Percentiles rank a stretch among this genome's conserved stretches.
Conservation (phyloP, 2,113 vertebrate genomes). For the Pelvicachromis taeniatus region DNA sequence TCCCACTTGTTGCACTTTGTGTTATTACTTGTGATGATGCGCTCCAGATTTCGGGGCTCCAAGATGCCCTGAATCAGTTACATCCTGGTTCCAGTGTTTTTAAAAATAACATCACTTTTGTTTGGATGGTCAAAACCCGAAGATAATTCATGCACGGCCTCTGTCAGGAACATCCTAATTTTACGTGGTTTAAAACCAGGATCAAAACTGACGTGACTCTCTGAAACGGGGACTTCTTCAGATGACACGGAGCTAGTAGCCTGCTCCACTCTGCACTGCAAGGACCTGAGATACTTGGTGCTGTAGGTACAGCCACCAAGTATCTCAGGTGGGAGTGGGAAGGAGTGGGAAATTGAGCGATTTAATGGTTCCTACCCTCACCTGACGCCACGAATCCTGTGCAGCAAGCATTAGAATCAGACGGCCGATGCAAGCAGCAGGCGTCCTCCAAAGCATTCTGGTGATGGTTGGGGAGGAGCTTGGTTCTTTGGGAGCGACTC, state of each 20-base stretch:
- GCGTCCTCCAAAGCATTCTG: background rate
- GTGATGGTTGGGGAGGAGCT: background rate
- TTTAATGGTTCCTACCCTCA: background rate
- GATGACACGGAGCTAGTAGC: too few relatives aligned
- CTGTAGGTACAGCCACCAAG: too few relatives aligned
- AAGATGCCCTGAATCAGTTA: background rate
- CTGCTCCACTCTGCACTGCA: too few relatives aligned
- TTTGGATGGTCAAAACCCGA: background rate
- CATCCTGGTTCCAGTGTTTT: background rate
- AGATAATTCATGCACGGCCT: background rate
- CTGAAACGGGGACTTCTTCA: too few relatives aligned
- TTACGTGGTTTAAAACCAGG: too few relatives aligned
- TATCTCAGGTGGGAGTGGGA: too few relatives aligned
- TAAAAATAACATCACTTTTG: background rate
- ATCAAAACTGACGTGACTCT: too few relatives aligned
- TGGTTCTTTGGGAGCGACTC: background rate
- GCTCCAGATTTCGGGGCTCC: conserved; percentile 1
- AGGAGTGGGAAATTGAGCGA: too few relatives aligned
- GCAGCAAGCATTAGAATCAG: background rate
- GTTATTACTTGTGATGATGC: background rate
- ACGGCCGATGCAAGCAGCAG: background rate
- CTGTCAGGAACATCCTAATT: background rate
- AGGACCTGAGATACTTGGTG: too few relatives aligned
- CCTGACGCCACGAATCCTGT: background rate
- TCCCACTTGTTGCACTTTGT: background rate